Evolutionary conservation across 2,888 invertebrate genomes (phyloP).

Genomic region (Amphipyra tragopoginis): DNA sequence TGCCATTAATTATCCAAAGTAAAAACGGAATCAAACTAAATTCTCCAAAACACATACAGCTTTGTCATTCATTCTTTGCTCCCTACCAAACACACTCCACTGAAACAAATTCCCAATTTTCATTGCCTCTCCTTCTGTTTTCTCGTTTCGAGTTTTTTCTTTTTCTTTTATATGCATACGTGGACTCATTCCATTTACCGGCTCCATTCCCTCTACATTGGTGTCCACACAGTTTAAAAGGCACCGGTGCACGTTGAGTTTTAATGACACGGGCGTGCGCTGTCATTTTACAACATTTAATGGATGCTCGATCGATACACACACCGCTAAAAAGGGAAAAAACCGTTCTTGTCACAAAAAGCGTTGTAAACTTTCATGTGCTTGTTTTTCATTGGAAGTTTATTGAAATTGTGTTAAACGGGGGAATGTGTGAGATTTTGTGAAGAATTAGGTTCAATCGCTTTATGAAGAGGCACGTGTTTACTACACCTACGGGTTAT

Average conservation of each 20-base stretch:
- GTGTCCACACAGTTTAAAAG: constrained; percentile 59
- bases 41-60: too few species aligned
- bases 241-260: constrained; percentile 63
- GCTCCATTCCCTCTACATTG: constrained; percentile 45
- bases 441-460: constrained; percentile 23
- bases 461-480: constrained; percentile 18
- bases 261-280: constrained; percentile 72
- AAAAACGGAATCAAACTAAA: too few species aligned
- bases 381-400: constrained; percentile 26
- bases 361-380: constrained; percentile 40
- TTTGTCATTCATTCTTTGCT: too few species aligned
- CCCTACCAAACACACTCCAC: too few species aligned
- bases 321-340: constrained; percentile 48
- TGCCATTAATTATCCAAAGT: too few species aligned
- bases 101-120: constrained; percentile 8
- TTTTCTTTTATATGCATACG: constrained; percentile 14
- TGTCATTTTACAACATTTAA: constrained; percentile 69
- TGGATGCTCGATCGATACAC: constrained; percentile 62
- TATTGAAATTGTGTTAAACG: constrained; percentile 32
- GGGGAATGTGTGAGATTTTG: constrained; percentile 8
- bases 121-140: constrained; percentile 22
- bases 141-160: not conserved
- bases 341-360: constrained; percentile 42
- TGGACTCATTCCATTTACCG: constrained; percentile 38
- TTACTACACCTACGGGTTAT: too few species aligned